These are phyloP conservation scores for Pseudois nayaur DNA, from an alignment of 2,113 vertebrate genomes.

Conservation along the genomic window DNA sequence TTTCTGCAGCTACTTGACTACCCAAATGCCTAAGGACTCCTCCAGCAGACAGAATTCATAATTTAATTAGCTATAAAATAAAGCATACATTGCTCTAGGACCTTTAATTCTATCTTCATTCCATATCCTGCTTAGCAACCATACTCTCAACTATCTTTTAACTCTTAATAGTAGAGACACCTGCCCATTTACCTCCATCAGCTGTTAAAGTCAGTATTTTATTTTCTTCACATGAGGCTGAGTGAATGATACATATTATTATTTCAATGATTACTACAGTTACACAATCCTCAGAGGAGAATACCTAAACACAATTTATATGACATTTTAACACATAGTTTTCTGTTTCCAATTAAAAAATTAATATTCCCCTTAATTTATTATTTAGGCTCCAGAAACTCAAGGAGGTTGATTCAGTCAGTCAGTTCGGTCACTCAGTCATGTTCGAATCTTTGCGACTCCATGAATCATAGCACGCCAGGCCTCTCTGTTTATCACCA, in stretches of 20 bases:
- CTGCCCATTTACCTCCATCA: not conserved
- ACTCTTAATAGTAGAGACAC: not conserved
- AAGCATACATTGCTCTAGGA: not conserved
- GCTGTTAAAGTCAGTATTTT: not conserved
- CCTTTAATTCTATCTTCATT: not conserved
- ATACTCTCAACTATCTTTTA: not conserved
- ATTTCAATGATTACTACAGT: not conserved
- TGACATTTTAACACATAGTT: not conserved
- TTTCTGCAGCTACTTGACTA: not conserved
- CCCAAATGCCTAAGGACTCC: not conserved
- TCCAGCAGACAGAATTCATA: not conserved
- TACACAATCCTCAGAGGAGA: not conserved
- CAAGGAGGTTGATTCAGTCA: not conserved
- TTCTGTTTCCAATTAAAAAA: not conserved
- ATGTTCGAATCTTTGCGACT: too few species aligned
- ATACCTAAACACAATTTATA: not conserved
- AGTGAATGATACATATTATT: not conserved
- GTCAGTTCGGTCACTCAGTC: too few species aligned
- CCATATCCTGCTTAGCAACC: not conserved
- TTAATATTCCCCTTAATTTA: not conserved
- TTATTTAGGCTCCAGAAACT: not conserved
- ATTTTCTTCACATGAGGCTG: not conserved
- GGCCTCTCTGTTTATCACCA: too few species aligned
- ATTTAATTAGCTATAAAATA: not conserved
- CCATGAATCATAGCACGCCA: too few species aligned